phyloP scores from a whole-genome alignment of 2,888 invertebrate species.

The Andrena fulva region DNA sequence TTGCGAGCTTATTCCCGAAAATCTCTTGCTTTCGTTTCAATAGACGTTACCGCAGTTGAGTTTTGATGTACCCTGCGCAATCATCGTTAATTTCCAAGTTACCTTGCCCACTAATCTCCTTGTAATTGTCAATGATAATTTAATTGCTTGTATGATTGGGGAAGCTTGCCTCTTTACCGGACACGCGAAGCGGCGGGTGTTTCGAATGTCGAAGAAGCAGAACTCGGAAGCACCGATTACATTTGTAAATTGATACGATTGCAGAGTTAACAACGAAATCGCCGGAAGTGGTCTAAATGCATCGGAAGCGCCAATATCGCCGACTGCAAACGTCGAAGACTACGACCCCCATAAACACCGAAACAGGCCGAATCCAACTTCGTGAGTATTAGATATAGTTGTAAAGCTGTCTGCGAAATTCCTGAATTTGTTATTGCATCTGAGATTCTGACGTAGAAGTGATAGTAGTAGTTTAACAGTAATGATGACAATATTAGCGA shows the following conservation, averaged over 20 bases:
- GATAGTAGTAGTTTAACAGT: too few relatives aligned
- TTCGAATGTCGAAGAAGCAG: conserved; percentile 12
- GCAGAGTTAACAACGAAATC: conserved; percentile 65
- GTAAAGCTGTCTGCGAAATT: too few relatives aligned
- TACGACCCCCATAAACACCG: conserved; percentile 91
- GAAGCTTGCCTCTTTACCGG: too few relatives aligned
- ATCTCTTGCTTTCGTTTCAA: neutral
- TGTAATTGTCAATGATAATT: too few relatives aligned
- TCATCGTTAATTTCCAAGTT: neutral
- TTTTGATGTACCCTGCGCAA: neutral
- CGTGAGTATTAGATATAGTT: conserved; percentile 86
- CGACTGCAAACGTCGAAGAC: conserved; percentile 74
- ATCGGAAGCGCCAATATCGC: conserved; percentile 56
- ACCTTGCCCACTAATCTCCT: too few relatives aligned
- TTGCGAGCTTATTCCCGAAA: neutral
- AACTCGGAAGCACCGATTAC: conserved; percentile 14
- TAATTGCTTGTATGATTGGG: neutral
- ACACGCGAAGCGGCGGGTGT: neutral
- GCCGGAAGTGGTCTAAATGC: conserved; percentile 54
- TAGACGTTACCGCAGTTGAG: too few relatives aligned
- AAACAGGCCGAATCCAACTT: conserved; percentile 89
- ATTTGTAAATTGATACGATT: conserved; percentile 58
- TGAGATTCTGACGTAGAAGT: too few relatives aligned
- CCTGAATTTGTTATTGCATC: neutral
- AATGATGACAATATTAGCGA: too few relatives aligned